Percentiles rank a stretch among this genome's conserved stretches.
Conservation (phyloP, 2,797 vertebrate genomes). For the Geotrypetes seraphini region DNA sequence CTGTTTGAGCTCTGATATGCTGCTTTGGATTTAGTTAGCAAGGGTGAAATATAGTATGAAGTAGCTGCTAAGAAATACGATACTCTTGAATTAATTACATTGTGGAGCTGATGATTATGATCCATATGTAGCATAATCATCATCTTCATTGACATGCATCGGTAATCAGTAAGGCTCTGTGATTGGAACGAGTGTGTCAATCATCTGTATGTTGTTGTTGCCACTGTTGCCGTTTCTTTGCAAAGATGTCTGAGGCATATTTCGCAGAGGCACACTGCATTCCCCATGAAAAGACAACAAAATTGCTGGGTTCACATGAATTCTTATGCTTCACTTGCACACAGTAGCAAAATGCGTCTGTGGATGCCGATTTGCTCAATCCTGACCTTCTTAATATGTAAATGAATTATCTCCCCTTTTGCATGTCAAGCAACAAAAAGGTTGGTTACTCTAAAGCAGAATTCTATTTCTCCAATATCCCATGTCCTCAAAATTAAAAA, state of each 20-base stretch:
- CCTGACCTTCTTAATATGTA: conserved; percentile 39
- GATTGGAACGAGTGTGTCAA: neutral
- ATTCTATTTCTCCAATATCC: conserved; percentile 7
- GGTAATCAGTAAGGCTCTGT: conserved; percentile 11
- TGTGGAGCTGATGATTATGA: conserved; percentile 20
- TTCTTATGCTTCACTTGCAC: conserved; percentile 21
- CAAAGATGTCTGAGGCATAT: neutral
- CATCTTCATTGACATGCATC: neutral
- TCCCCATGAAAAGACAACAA: conserved; percentile 13
- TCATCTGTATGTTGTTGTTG: neutral
- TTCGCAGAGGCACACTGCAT: neutral
- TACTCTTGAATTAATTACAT: conserved; percentile 21
- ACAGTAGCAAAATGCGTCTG: conserved; percentile 1
- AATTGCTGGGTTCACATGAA: neutral
- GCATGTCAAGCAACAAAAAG: neutral
- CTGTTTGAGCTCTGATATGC: conserved; percentile 13
- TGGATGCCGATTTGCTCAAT: conserved; percentile 16
- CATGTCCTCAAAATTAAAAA: too few relatives aligned
- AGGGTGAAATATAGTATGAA: conserved; percentile 23
- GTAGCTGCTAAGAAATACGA: conserved; percentile 26
- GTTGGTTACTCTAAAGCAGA: conserved; percentile 5
- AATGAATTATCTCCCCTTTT: conserved; percentile 24
- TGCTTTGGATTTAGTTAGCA: conserved; percentile 16
- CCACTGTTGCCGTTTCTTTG: neutral
- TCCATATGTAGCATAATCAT: neutral